Conservation (phyloP, 2,113 vertebrate species). For the Pachycephala philippinensis region DNA sequence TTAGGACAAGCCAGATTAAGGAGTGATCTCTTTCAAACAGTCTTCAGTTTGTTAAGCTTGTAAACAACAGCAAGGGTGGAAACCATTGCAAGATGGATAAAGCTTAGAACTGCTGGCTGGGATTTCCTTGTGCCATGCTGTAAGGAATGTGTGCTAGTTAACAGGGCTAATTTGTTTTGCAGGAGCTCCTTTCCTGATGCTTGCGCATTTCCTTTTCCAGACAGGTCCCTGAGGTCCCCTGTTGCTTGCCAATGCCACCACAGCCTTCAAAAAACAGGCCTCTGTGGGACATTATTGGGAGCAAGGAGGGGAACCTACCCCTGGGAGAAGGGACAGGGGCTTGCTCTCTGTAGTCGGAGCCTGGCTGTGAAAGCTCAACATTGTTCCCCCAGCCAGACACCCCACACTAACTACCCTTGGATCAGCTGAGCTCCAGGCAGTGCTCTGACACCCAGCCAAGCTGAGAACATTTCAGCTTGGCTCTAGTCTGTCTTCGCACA, state of each 20-base stretch:
- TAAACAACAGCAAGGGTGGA: slow-evolving; percentile 23
- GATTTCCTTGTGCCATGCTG: background rate
- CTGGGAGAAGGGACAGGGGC: background rate
- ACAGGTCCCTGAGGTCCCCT: background rate
- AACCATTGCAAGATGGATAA: background rate
- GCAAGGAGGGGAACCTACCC: background rate
- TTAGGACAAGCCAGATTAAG: slow-evolving; percentile 49
- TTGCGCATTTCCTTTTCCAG: background rate
- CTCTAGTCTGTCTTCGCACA: background rate
- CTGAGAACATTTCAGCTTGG: background rate
- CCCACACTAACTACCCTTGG: background rate
- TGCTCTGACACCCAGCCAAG: background rate
- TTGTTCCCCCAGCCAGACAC: background rate
- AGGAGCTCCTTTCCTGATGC: fast-evolving
- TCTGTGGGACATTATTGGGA: fast-evolving
- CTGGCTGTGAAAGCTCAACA: background rate
- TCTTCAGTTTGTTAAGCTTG: slow-evolving; percentile 36
- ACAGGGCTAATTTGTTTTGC: background rate
- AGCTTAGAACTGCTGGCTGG: background rate
- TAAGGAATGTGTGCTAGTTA: background rate
- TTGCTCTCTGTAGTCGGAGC: background rate
- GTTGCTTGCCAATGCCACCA: background rate
- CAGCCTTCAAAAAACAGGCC: background rate
- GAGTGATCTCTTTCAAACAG: slow-evolving; percentile 30
- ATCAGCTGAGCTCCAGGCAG: background rate